phyloP scores from a whole-genome alignment of 1,140 invertebrate genomes.

The Gonioctena quinquepunctata region DNA sequence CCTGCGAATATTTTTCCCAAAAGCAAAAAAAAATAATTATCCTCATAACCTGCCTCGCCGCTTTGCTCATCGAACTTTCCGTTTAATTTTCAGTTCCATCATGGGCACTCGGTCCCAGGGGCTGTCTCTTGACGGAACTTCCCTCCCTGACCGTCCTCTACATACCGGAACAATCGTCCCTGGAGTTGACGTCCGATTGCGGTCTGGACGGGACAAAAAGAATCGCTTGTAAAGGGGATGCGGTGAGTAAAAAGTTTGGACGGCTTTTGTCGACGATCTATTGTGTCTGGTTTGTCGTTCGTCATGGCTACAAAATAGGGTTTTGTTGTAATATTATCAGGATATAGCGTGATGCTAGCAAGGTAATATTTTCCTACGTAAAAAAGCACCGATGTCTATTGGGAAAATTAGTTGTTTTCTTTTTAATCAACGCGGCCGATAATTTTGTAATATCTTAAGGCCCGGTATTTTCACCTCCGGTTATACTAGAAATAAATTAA shows the following conservation, averaged over 20 bases:
- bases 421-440: too few relatives aligned
- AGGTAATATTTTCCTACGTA: too few relatives aligned
- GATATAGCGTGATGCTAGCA: too few relatives aligned
- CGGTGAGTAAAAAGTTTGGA: slow-evolving; percentile 58
- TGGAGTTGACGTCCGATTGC: slow-evolving; percentile 86
- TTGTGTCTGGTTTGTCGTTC: background rate
- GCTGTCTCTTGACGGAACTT: slow-evolving; percentile 69
- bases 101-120: slow-evolving; percentile 66
- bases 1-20: too few relatives aligned
- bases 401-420: too few relatives aligned
- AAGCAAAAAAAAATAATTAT: background rate
- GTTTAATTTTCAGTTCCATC: slow-evolving; percentile 62
- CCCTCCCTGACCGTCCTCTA: slow-evolving; percentile 72
- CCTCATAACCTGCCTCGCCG: background rate
- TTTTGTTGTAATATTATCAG: too few relatives aligned
- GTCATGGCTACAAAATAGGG: background rate
- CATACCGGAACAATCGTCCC: slow-evolving; percentile 75
- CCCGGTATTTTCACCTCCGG: too few relatives aligned
- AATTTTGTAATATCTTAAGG: too few relatives aligned
- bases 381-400: too few relatives aligned
- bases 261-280: background rate
- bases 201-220: slow-evolving; percentile 81
- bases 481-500: too few relatives aligned
- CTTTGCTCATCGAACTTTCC: background rate
- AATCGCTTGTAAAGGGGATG: slow-evolving; percentile 70